Percentiles rank a stretch among this genome's conserved stretches.
Evolutionary conservation across 2,113 vertebrate species (phyloP).

Genomic region (Tricholaema leucomelas): DNA sequence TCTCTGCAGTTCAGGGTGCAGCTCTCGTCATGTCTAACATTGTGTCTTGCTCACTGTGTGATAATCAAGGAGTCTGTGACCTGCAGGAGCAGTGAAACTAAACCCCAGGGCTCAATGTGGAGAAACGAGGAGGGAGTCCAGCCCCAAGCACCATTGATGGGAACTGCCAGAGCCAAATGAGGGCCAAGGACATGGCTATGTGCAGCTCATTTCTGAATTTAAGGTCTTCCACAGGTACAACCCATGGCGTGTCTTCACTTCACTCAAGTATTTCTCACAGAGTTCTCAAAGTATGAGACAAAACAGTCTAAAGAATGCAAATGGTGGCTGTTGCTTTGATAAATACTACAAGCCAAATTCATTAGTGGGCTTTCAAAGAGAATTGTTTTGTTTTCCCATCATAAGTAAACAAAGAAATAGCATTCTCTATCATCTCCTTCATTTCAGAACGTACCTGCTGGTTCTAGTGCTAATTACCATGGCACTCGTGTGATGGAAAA

Average conservation of each 20-base stretch:
- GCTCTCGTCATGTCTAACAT: not conserved
- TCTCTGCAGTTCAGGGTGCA: not conserved
- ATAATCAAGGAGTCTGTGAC: not conserved
- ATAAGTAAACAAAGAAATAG: slow-evolving; percentile 1
- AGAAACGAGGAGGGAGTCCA: fast-evolving
- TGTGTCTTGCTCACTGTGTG: not conserved
- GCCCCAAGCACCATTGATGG: not conserved
- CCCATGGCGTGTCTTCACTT: fast-evolving
- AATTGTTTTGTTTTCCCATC: slow-evolving; percentile 2
- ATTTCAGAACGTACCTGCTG: slow-evolving; percentile 34
- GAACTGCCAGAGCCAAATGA: not conserved
- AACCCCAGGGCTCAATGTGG: fast-evolving
- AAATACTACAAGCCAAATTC: not conserved
- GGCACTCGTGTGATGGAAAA: slow-evolving; percentile 20
- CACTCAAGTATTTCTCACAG: fast-evolving
- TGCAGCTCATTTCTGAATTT: no score
- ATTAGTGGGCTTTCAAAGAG: not conserved
- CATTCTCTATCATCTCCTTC: not conserved
- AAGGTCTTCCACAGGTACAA: not conserved
- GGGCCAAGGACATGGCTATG: not conserved
- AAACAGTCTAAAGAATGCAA: not conserved
- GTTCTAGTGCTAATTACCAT: not conserved
- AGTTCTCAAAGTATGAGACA: not conserved
- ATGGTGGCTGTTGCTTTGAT: not conserved
- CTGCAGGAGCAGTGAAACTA: not conserved